These are phyloP conservation scores for Siphamia tubifer DNA, from an alignment of 2,113 vertebrate genomes.

Conservation along the genomic window DNA sequence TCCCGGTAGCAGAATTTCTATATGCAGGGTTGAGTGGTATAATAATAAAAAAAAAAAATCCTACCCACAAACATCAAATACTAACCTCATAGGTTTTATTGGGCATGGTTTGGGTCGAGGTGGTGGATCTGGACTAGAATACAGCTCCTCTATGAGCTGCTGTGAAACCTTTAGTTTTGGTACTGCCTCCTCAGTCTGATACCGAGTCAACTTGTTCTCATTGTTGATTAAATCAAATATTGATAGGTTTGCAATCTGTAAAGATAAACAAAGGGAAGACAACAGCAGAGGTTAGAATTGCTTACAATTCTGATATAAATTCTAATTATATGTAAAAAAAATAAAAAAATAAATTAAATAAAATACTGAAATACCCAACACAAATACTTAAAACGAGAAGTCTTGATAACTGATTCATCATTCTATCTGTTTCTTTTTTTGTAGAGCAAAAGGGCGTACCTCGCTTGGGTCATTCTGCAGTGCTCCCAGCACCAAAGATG, in stretches of 20 bases:
- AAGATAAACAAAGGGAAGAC: not conserved
- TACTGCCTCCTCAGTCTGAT: slow-evolving; percentile 84
- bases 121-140: slow-evolving; percentile 79
- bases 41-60: not conserved
- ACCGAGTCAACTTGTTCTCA: slow-evolving; percentile 86
- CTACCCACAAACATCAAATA: too few relatives aligned
- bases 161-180: slow-evolving; percentile 88
- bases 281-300: not conserved
- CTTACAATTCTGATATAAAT: not conserved
- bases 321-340: not conserved
- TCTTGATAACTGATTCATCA: too few relatives aligned
- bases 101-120: slow-evolving; percentile 84
- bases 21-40: too few relatives aligned
- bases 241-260: slow-evolving; percentile 83
- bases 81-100: slow-evolving; percentile 90
- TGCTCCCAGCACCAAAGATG: slow-evolving; percentile 85
- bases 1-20: too few relatives aligned
- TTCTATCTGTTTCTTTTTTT: too few relatives aligned
- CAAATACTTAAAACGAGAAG: not conserved
- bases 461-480: slow-evolving; percentile 81
- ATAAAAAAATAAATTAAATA: not conserved
- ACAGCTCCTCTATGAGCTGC: slow-evolving; percentile 91
- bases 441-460: slow-evolving; percentile 60
- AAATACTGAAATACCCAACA: not conserved
- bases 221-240: slow-evolving; percentile 88